Percentiles rank a stretch among this genome's conserved stretches.
Evolutionary conservation across 1,140 invertebrate species (phyloP).

Genomic region (Zaprionus inermis): DNA sequence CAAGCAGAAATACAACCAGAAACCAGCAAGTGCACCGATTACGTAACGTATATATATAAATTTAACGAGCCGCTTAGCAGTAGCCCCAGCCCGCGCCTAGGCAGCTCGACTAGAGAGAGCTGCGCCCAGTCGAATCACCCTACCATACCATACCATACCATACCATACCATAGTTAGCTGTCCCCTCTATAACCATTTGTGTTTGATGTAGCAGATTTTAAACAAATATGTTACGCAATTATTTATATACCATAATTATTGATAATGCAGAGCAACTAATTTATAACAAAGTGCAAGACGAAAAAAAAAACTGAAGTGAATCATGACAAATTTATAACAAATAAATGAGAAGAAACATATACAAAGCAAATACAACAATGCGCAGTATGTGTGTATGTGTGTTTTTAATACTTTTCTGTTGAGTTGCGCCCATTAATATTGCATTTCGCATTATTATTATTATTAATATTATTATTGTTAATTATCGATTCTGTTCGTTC

Average conservation of each 20-base stretch:
- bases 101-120: constrained; percentile 8
- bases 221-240: constrained; percentile 58
- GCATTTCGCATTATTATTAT: constrained; percentile 69
- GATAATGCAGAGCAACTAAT: constrained; percentile 77
- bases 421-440: constrained; percentile 75
- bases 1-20: constrained; percentile 6
- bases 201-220: constrained; percentile 28
- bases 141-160: background rate
- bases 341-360: constrained; percentile 62
- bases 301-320: constrained; percentile 32
- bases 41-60: background rate
- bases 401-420: constrained; percentile 65
- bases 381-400: constrained; percentile 51
- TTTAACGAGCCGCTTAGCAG: constrained; percentile 9
- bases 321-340: constrained; percentile 49
- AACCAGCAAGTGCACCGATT: constrained; percentile 22
- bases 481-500: constrained; percentile 74
- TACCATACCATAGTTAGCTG: background rate
- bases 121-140: background rate
- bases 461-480: constrained; percentile 59
- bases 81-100: constrained; percentile 16
- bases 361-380: constrained; percentile 47
- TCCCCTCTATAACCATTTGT: constrained; percentile 18
- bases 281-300: constrained; percentile 57
- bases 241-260: constrained; percentile 78